A percentile compares a stretch with the other conserved stretches of the same genome.
These are phyloP conservation scores for Microtus ochrogaster DNA, from an alignment of 2,113 vertebrate species.

Conservation along the genomic window DNA sequence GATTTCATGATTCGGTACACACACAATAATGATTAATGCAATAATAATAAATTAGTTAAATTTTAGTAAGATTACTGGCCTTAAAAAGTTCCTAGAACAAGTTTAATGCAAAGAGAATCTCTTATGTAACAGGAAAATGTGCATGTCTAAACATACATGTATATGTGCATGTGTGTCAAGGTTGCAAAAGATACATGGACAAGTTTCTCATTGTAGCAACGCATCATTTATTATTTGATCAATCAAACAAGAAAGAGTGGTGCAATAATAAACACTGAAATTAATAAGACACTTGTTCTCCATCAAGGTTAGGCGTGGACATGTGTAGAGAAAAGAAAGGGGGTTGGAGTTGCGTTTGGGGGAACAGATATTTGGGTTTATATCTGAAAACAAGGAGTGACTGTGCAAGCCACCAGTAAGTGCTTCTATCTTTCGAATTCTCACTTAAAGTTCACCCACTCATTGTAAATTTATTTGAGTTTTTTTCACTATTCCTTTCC, in stretches of 20 bases:
- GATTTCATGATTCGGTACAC: not conserved
- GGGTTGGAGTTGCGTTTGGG: not conserved
- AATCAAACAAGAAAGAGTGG: not conserved
- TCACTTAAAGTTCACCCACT: not conserved
- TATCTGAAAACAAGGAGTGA: not conserved
- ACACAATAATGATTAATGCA: not conserved
- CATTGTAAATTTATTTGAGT: not conserved
- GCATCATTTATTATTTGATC: not conserved
- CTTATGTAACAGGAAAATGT: not conserved
- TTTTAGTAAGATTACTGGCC: not conserved
- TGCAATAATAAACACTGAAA: not conserved
- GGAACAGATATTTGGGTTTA: not conserved
- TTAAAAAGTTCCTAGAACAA: not conserved
- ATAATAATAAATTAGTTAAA: too few species aligned
- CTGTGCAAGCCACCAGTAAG: not conserved
- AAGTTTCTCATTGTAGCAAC: not conserved
- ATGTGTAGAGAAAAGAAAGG: not conserved
- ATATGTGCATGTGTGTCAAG: not conserved
- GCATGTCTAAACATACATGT: not conserved
- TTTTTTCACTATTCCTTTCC: not conserved
- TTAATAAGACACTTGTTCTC: not conserved
- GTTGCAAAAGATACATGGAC: not conserved
- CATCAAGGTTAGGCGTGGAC: not conserved
- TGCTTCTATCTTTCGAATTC: not conserved
- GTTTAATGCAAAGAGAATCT: not conserved